These are phyloP conservation scores for Sturmia bella DNA, from an alignment of 2,888 invertebrate species.

Conservation along the genomic window DNA sequence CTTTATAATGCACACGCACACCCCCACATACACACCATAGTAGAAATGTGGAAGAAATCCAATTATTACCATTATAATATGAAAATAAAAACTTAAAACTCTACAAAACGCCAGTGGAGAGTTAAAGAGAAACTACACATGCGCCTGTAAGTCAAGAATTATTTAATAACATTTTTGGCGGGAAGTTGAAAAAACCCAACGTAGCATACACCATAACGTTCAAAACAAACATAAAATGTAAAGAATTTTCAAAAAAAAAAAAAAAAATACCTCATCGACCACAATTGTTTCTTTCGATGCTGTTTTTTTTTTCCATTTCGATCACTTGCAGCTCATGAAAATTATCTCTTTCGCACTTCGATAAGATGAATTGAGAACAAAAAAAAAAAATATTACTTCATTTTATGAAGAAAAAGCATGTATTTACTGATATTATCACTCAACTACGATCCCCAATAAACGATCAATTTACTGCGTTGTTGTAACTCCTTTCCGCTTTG, in stretches of 20 bases:
- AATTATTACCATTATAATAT: constrained; percentile 38
- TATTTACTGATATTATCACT: constrained; percentile 30
- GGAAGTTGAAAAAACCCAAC: constrained; percentile 8
- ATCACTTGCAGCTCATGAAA: background rate
- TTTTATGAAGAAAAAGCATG: constrained; percentile 36
- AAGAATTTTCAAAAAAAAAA: constrained; percentile 12
- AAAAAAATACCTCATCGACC: no score
- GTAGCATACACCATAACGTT: background rate
- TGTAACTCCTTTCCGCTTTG: background rate
- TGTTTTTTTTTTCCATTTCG: background rate
- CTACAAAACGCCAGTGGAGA: constrained; percentile 41
- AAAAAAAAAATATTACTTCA: background rate
- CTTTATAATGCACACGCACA: background rate
- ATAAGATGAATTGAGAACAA: background rate
- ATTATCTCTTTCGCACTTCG: background rate
- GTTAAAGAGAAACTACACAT: constrained; percentile 29
- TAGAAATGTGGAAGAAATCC: constrained; percentile 20
- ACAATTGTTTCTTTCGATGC: no score
- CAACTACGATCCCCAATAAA: constrained; percentile 38
- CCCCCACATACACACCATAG: constrained; percentile 9
- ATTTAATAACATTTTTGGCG: constrained; percentile 25
- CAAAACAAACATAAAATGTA: background rate
- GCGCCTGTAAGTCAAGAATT: constrained; percentile 6
- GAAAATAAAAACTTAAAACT: constrained; percentile 35
- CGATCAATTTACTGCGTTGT: constrained; percentile 43